Conservation (phyloP, 2,797 vertebrate genomes). For the Clarias laeviceps region DNA sequence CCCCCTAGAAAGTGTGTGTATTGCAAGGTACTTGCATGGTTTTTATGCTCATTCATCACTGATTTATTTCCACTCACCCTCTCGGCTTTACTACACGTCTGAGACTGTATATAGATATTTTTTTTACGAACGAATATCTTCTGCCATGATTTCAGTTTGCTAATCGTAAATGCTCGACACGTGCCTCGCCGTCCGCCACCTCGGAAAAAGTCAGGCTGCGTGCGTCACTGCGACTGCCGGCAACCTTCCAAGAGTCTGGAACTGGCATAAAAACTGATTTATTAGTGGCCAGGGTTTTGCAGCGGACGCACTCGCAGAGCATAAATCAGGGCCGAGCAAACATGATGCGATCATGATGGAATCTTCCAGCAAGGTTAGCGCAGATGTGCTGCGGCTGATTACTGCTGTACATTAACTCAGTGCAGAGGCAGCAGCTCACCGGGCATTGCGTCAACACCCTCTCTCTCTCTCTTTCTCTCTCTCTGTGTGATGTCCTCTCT, state of each 20-base stretch:
- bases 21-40: too few species aligned
- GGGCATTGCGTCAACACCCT: background rate
- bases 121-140: background rate
- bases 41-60: too few species aligned
- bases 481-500: background rate
- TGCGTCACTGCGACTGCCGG: slow-evolving; percentile 25
- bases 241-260: slow-evolving; percentile 22
- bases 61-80: too few species aligned
- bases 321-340: slow-evolving; percentile 34
- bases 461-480: background rate
- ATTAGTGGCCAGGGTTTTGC: slow-evolving; percentile 15
- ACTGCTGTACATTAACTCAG: slow-evolving; percentile 25
- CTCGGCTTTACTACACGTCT: background rate
- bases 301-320: background rate
- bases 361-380: slow-evolving; percentile 38
- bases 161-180: slow-evolving; percentile 8
- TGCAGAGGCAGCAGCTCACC: slow-evolving; percentile 17
- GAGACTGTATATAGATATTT: background rate
- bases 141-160: background rate
- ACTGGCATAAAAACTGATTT: slow-evolving; percentile 29
- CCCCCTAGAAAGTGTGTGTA: too few species aligned
- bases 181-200: background rate
- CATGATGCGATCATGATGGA: slow-evolving; percentile 38
- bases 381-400: slow-evolving; percentile 36
- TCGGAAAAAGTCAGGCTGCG: background rate